phyloP scores from a whole-genome alignment of 1,140 invertebrate species.

The Penaeus chinensis region DNA sequence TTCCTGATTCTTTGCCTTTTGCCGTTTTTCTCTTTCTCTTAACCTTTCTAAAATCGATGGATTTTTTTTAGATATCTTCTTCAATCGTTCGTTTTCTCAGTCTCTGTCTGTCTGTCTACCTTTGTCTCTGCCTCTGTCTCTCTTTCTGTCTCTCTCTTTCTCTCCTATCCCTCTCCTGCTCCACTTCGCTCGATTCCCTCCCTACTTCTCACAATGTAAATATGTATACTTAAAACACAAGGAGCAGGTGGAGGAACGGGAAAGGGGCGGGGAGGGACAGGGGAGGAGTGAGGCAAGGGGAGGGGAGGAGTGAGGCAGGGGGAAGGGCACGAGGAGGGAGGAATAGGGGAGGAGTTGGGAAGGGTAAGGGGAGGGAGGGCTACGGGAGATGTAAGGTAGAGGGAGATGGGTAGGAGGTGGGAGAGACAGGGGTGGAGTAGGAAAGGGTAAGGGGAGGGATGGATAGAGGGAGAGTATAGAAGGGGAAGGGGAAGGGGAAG shows the following conservation, averaged over 20 bases:
- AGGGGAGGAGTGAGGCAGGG: constrained; percentile 19
- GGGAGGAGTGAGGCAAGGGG: constrained; percentile 9
- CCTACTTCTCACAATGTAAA: too few species aligned
- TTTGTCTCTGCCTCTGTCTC: not conserved
- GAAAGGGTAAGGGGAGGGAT: not conserved
- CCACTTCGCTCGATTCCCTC: too few species aligned
- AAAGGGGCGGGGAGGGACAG: not conserved
- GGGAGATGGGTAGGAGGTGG: not conserved
- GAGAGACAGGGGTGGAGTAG: not conserved
- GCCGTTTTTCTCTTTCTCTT: constrained; percentile 8
- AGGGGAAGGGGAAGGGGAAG: not conserved
- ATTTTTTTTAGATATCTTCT: not conserved
- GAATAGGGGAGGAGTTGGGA: not conserved
- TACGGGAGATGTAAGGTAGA: not conserved
- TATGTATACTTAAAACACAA: too few species aligned
- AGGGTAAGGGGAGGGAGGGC: not conserved
- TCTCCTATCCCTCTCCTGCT: too few species aligned
- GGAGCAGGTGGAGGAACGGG: not conserved
- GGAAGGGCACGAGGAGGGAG: not conserved
- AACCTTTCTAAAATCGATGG: not conserved
- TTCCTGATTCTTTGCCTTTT: constrained; percentile 37
- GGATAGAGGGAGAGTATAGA: not conserved
- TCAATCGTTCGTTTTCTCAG: not conserved
- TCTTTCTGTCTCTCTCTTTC: too few species aligned
- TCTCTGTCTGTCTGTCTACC: constrained; percentile 8